Percentiles rank a stretch among this genome's conserved stretches.
These are phyloP conservation scores for Crocidura indochinensis DNA, from an alignment of 2,797 vertebrate species.

Conservation along the genomic window DNA sequence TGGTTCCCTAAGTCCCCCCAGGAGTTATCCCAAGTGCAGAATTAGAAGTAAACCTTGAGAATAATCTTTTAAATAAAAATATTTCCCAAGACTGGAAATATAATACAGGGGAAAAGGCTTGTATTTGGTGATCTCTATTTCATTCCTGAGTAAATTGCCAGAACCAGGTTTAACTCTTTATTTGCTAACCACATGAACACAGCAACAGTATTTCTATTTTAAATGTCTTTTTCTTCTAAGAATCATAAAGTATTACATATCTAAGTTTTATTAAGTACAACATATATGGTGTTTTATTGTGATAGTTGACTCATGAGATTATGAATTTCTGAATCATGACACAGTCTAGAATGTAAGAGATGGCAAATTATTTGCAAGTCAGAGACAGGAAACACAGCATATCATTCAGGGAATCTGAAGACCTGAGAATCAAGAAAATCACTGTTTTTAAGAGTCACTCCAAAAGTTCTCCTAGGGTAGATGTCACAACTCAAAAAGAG, in stretches of 20 bases:
- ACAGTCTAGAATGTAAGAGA: not conserved
- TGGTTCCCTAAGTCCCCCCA: too few species aligned
- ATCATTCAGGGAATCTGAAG: not conserved
- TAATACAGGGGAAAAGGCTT: too few species aligned
- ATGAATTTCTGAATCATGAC: too few species aligned
- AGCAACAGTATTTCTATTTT: not conserved
- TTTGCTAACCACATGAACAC: not conserved
- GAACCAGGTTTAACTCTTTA: not conserved
- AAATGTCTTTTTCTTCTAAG: not conserved
- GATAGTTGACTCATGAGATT: not conserved
- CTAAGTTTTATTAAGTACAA: not conserved
- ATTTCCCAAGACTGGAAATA: too few species aligned
- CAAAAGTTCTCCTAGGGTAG: not conserved
- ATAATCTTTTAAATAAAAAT: too few species aligned
- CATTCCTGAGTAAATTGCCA: too few species aligned
- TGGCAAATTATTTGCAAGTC: too few species aligned
- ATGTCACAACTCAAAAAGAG: not conserved
- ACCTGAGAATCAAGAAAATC: not conserved
- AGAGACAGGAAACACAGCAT: too few species aligned
- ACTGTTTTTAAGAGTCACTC: not conserved
- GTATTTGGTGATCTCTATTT: too few species aligned
- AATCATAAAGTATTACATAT: not conserved
- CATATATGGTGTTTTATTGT: not conserved
- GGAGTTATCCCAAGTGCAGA: too few species aligned
- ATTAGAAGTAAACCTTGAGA: too few species aligned